Base-by-base conservation (phyloP, 2,888 invertebrate species). In the Zhuqinia jingwanae region DNA sequence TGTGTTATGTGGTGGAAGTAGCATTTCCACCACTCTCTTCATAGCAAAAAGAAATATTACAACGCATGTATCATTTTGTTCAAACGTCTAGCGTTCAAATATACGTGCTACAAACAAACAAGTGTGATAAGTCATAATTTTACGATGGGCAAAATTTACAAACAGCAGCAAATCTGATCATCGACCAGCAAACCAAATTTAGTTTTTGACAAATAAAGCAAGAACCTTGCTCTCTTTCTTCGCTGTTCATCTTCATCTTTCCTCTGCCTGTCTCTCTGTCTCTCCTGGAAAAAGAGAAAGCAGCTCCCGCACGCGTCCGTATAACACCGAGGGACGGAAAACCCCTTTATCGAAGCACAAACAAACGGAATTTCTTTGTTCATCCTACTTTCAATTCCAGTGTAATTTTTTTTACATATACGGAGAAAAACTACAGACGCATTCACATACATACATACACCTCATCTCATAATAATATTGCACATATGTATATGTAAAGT, bases 141-240 rank as follows among this genome's bases (percentile, higher is more conserved):
- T n/a, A n/a, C n/a, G n/a, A n/a, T n/a, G n/a, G n/a, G n/a, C n/a
- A n/a, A n/a, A n/a, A n/a, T n/a, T n/a, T n/a, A n/a, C n/a, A n/a
- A 47, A 15, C 47, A 47, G 47, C 47, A 47, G 47, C 47, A 50
- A 13, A n/a, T n/a, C n/a, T n/a, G 17, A 50, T 53, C 53, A 50
- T 2, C 50, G 50, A 53, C 17, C 50, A 53, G 53, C 53, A 53
- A 47, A 47, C 20, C n/a, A 53, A 2, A 50, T 50, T 50, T 58
- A 25, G 58, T 25, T 25, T 58, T 58, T 13, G 58, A 25, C 3
- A 11, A 58, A 58, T 13, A 25, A 13, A 58, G 6, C 58, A 58
- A 58, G 25, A 13, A 58, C 58, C 58, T 58, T 58, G 58, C 58
- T 58, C 58, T 11, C 58, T 25, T 25, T 25, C 13, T n/a, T 56